These are phyloP conservation scores for Rhagonycha lutea DNA, from an alignment of 2,888 invertebrate species.

Conservation along the genomic window DNA sequence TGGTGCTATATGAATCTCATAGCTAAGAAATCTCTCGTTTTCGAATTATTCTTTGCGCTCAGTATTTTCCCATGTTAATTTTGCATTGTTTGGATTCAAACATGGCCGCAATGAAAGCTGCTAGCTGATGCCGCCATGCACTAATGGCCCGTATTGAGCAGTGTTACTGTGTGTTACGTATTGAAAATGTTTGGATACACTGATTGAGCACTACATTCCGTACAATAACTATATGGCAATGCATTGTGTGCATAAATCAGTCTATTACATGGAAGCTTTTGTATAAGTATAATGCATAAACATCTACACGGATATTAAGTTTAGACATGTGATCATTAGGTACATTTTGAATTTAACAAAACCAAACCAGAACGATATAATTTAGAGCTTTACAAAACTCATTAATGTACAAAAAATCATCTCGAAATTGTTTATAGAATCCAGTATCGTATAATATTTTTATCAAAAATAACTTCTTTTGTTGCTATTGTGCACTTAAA, in stretches of 20 bases:
- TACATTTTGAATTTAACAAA: background rate
- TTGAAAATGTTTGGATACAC: background rate
- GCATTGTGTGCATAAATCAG: conserved; percentile 5
- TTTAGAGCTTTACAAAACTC: background rate
- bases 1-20: too few relatives aligned
- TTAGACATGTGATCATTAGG: conserved; percentile 7
- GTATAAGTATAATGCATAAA: conserved; percentile 7
- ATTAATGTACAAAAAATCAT: background rate
- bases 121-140: too few relatives aligned
- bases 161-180: too few relatives aligned
- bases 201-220: background rate
- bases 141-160: too few relatives aligned
- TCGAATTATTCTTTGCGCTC: too few relatives aligned
- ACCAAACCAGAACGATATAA: background rate
- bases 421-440: background rate
- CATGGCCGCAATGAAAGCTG: too few relatives aligned
- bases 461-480: background rate
- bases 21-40: too few relatives aligned
- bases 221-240: conserved; percentile 6
- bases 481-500: background rate
- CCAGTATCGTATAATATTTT: background rate
- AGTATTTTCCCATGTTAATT: too few relatives aligned
- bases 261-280: conserved; percentile 4
- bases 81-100: too few relatives aligned
- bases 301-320: conserved; percentile 2